Evolutionary conservation across 2,113 vertebrate genomes (phyloP), one percentile per base, ranked within the genome.

Genomic region (Rhinichthys klamathensis): DNA sequence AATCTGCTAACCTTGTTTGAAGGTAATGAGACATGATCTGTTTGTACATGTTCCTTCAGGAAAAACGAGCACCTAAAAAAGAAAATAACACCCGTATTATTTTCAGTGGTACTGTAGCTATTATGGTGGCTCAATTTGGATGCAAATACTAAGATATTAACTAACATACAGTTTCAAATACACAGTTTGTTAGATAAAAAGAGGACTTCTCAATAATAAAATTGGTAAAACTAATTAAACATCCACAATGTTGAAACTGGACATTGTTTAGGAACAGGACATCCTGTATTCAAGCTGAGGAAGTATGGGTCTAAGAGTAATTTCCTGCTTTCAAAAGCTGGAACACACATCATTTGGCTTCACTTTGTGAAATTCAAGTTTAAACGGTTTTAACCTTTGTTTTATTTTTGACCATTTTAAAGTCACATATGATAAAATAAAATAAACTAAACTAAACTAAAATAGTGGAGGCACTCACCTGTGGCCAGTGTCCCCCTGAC

Each of bases 41-140:
- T 99, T 99, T 90, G 97, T 99, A 92, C 98, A 99, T 23, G 98
- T 99, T 80, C 97, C 98, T 92, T 99, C 98, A 89, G 98, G 97
- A 90, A 99, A 99, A 93, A 99, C 95, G 80, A 99, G 92, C 85
- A 99, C 91, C 98, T 99, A 90, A 80, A 88, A 89, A 90, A 91
- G 72, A 94, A 89, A 90, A 69, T 88, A 88, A 90, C 84, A 30
- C 69, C 86, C 81, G 82, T 84, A 79, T 77, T 49, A 72, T 54
- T 49, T 27, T 70, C n/a, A 80, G 15, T 46, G 46, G 12, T 10
- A 30, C 13, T 6, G 4, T 56, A 58, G 27, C 51, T 56, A 35
- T 35, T 8, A 76, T 16, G 35, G 16, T 41, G 69, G 21, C 3
- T 70, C 3, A 72, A 23, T 38, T 41, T 41, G 5, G 30, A 70